Evolutionary conservation across 2,888 invertebrate species (phyloP).

Genomic region (Synanthedon vespiformis): DNA sequence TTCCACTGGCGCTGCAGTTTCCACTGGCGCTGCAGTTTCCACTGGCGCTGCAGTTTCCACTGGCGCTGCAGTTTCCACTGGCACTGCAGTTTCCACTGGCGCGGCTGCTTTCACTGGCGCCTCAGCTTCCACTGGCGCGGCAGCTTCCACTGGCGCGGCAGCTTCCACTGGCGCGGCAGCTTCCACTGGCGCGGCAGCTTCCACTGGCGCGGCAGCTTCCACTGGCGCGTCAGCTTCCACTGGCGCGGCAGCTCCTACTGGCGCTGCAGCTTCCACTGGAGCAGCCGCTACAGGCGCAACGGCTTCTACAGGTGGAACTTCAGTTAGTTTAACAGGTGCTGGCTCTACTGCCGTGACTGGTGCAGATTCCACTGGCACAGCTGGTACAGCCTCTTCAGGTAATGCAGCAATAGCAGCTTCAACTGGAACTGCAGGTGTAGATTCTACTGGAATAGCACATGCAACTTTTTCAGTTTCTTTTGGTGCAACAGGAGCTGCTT

Average conservation of each 20-base stretch:
- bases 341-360: slow-evolving; percentile 6
- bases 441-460: background rate
- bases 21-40: slow-evolving; percentile 7
- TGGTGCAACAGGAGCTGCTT: background rate
- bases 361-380: slow-evolving; percentile 9
- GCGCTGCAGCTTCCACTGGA: slow-evolving; percentile 11
- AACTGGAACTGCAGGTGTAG: background rate
- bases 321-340: slow-evolving; percentile 6
- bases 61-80: slow-evolving; percentile 5
- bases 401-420: slow-evolving; percentile 4
- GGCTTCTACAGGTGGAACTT: slow-evolving; percentile 5
- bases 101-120: slow-evolving; percentile 8
- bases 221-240: slow-evolving; percentile 6
- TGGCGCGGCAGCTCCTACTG: slow-evolving; percentile 12
- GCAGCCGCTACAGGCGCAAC: slow-evolving; percentile 9
- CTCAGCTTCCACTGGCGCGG: slow-evolving; percentile 12
- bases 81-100: slow-evolving; percentile 7
- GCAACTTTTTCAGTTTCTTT: background rate
- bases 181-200: slow-evolving; percentile 4
- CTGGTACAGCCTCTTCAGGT: slow-evolving; percentile 8
- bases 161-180: slow-evolving; percentile 7
- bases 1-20: slow-evolving; percentile 7
- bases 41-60: slow-evolving; percentile 5
- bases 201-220: slow-evolving; percentile 6
- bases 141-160: slow-evolving; percentile 7